Evolutionary conservation across 2,888 invertebrate species (phyloP).

Genomic region (Cephus sareptanus): DNA sequence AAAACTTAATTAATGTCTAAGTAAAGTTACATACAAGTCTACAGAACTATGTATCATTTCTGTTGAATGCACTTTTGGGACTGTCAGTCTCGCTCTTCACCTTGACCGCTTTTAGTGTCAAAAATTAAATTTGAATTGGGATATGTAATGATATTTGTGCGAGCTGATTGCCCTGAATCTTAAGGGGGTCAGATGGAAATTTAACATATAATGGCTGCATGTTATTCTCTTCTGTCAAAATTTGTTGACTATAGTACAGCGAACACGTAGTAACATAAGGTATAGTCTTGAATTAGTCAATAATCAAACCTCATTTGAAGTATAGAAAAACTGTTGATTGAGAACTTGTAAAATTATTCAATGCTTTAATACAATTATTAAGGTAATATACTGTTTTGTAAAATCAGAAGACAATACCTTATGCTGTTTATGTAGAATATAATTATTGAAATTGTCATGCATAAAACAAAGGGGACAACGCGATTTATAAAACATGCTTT

Average conservation of each 20-base stretch:
- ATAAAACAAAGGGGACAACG: constrained; percentile 21
- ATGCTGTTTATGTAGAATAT: constrained; percentile 27
- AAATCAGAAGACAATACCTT: constrained; percentile 34
- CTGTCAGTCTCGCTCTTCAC: not conserved
- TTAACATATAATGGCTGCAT: not conserved
- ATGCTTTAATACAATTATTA: not conserved
- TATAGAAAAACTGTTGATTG: not conserved
- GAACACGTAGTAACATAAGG: not conserved
- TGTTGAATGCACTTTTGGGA: not conserved
- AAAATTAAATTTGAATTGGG: not conserved
- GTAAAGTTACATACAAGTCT: not conserved
- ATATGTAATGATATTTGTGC: not conserved
- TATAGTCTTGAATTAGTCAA: not conserved
- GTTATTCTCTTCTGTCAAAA: not conserved
- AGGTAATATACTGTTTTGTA: constrained; percentile 23
- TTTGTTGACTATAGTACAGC: not conserved
- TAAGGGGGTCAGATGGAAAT: not conserved
- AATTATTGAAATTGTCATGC: constrained; percentile 32
- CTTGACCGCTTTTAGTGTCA: not conserved
- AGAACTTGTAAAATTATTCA: not conserved
- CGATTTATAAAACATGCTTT: constrained; percentile 33
- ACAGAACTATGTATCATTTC: not conserved
- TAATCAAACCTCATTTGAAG: not conserved
- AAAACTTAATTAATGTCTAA: constrained; percentile 32
- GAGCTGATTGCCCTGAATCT: not conserved